A percentile compares a stretch with the other conserved stretches of the same genome.
These are phyloP conservation scores for Octonoba sinensis DNA, from an alignment of 2,888 invertebrate genomes.

Conservation along the genomic window DNA sequence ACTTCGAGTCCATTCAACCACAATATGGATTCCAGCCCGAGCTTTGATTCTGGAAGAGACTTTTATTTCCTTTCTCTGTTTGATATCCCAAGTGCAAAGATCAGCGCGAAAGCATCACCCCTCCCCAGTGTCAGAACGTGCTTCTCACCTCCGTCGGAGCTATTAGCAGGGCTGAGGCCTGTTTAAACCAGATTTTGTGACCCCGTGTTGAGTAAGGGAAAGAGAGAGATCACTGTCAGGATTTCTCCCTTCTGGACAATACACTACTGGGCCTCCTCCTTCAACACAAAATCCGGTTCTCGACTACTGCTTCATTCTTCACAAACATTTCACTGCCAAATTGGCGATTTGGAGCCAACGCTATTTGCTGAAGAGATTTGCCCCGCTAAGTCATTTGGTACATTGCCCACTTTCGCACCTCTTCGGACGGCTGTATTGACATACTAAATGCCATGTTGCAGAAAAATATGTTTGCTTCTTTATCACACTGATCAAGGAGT, in stretches of 20 bases:
- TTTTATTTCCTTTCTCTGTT: background rate
- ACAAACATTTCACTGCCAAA: constrained; percentile 16
- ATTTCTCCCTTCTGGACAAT: constrained; percentile 29
- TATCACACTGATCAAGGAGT: too few species aligned
- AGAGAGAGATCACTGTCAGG: constrained; percentile 59
- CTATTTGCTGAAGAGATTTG: too few species aligned
- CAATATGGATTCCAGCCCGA: too few species aligned
- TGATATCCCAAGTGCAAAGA: background rate
- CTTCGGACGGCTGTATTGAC: too few species aligned
- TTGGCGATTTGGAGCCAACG: constrained; percentile 10
- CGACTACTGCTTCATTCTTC: constrained; percentile 4
- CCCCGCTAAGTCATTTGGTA: too few species aligned
- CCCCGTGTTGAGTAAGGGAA: constrained; percentile 27
- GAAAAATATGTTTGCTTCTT: too few species aligned
- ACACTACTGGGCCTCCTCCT: constrained; percentile 17
- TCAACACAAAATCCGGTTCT: constrained; percentile 38
- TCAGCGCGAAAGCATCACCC: background rate
- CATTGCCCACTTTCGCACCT: too few species aligned
- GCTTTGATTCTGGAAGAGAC: too few species aligned
- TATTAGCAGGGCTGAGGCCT: constrained; percentile 43
- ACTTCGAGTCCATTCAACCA: too few species aligned
- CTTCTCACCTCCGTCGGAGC: constrained; percentile 39
- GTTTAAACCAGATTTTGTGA: constrained; percentile 54
- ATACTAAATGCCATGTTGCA: too few species aligned
- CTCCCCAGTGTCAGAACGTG: constrained; percentile 33